Evolutionary conservation across 1,140 invertebrate genomes (phyloP), one percentile per base, ranked within the genome.

Genomic region (Drosophila subpulchrella): DNA sequence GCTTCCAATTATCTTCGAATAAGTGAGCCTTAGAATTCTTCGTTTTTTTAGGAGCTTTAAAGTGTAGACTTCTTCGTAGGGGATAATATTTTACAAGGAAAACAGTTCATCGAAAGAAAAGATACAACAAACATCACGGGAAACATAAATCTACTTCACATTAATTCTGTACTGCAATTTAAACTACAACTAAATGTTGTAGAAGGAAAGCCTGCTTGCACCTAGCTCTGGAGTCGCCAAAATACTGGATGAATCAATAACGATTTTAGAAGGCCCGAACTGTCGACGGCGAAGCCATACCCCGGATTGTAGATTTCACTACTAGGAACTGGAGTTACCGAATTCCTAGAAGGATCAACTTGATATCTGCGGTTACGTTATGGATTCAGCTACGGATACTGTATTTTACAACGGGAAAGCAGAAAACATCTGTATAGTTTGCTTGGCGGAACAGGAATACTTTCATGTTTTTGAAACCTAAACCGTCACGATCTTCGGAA

Each of bases 1-100:
- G 20, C 48, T 7, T 11, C 38, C 7, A 41, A 15, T 67, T 70
- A 20, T 12, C 12, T 12, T 12, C 11, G 10, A 38, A 27, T 8
- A 8, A n/a, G 15, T 4, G 34, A 3, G 7, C 30, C 12, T 15
- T 13, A 41, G n/a, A 34, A 41, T 36, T 41, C 32, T 27, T 54
- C 61, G 65, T 13, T 53, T 44, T 39, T 42, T 39, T 38, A 65
- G 60, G 30, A 66, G n/a, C 10, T 13, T 11, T 0, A 34, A 51
- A 13, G 36, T 27, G 12, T 6, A 38, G 34, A 6, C 20, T 63
- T 34, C 34, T 34, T 63, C 55, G 30, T 27, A 24, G 20, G 8
- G 53, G 6, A 7, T 15, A 11, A 58, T 10, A 11, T 17, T 34
- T 27, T 8, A 2, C 15, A 10, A 39, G 27, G 44, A 42, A 50